phyloP scores from a whole-genome alignment of 2,797 vertebrate genomes.

The Peromyscus aztecus region DNA sequence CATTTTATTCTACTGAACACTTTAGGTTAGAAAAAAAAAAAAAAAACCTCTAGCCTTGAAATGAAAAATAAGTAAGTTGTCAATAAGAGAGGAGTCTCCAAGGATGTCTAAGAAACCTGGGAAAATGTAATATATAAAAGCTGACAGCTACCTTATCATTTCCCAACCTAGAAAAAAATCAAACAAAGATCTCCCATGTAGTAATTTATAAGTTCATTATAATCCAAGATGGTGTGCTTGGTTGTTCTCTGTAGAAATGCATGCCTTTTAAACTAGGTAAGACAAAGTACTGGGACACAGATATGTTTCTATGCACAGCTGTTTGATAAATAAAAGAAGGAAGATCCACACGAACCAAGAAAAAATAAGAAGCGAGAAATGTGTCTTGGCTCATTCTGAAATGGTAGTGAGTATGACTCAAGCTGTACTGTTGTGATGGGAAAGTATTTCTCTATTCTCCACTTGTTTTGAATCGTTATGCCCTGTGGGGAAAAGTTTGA shows the following conservation, averaged over 20 bases:
- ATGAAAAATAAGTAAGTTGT: background rate
- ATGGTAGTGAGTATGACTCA: background rate
- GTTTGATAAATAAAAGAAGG: background rate
- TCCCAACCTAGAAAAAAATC: background rate
- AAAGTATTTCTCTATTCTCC: background rate
- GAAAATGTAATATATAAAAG: background rate
- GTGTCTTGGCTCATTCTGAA: background rate
- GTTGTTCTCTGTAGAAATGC: conserved; percentile 36
- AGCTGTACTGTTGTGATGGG: background rate
- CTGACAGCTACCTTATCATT: background rate
- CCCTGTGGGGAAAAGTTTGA: background rate
- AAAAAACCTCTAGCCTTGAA: background rate
- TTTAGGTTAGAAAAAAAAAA: background rate
- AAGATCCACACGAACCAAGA: background rate
- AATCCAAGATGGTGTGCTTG: background rate
- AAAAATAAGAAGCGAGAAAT: background rate
- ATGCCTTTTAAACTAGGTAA: background rate
- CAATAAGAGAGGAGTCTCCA: background rate
- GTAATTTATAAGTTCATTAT: background rate
- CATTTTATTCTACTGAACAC: background rate
- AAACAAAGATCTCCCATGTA: background rate
- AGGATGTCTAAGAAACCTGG: background rate
- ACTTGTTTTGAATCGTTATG: background rate
- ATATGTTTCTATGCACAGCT: background rate
- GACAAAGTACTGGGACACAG: background rate